phyloP scores from a whole-genome alignment of 1,140 invertebrate genomes.

The Drosophila cardini region DNA sequence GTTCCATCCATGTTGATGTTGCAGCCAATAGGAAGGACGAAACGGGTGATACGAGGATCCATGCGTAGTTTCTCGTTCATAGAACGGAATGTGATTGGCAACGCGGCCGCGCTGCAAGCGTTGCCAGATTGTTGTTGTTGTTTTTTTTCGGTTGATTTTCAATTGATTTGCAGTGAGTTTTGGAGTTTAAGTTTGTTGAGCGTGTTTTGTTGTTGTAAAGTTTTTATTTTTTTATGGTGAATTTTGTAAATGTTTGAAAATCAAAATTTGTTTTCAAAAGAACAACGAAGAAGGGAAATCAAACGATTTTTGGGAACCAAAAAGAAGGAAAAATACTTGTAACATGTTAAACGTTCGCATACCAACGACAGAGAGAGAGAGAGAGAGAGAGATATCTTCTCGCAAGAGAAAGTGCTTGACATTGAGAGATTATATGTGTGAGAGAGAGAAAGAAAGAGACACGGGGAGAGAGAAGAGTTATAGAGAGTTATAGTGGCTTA shows the following conservation, averaged over 20 bases:
- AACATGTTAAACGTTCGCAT: constrained; percentile 48
- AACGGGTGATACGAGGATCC: constrained; percentile 95
- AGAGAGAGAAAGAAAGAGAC: constrained; percentile 26
- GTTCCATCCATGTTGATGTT: constrained; percentile 98
- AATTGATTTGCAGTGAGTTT: constrained; percentile 17
- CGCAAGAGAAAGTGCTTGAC: constrained; percentile 3
- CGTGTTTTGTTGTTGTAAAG: constrained; percentile 30
- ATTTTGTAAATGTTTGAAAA: constrained; percentile 49
- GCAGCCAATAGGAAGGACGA: constrained; percentile 95
- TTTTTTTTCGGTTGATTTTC: constrained; percentile 1
- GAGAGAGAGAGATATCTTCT: constrained; percentile 40
- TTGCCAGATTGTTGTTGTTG: constrained; percentile 27
- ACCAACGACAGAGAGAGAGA: constrained; percentile 42
- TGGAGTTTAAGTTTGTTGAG: constrained; percentile 25
- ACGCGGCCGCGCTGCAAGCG: constrained; percentile 93
- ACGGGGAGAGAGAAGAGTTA: constrained; percentile 35
- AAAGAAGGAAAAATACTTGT: constrained; percentile 79
- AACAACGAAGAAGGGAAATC: constrained; percentile 54
- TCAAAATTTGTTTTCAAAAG: constrained; percentile 41
- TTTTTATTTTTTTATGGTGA: constrained; percentile 51
- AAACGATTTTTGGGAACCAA: constrained; percentile 60
- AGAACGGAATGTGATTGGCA: constrained; percentile 96
- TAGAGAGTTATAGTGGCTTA: constrained; percentile 85
- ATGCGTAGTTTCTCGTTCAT: constrained; percentile 96
- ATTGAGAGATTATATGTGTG: neutral